These are phyloP conservation scores for Silvanus unidentatus DNA, from an alignment of 2,888 invertebrate species.

Conservation along the genomic window DNA sequence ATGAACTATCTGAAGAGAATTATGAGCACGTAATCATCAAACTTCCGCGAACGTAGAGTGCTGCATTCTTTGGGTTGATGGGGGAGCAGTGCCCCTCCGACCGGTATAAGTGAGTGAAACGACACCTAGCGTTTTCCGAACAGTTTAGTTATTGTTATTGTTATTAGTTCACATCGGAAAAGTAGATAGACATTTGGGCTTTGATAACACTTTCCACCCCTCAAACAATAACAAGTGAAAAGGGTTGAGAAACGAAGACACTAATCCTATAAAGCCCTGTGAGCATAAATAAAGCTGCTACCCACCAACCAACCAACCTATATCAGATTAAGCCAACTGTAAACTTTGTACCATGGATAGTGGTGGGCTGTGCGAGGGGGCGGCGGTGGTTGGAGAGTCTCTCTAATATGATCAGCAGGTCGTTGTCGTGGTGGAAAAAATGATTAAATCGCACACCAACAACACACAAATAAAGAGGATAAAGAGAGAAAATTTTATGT, in stretches of 20 bases:
- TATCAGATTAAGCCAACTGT: neutral
- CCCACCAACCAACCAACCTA: neutral
- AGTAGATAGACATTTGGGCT: neutral
- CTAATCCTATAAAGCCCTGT: conserved; percentile 1
- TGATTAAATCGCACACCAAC: no score
- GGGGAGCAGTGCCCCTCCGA: no score
- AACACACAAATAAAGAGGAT: no score
- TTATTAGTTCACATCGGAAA: neutral
- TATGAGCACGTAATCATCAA: no score
- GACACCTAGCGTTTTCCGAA: neutral
- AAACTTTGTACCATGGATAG: neutral
- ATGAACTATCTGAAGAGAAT: no score
- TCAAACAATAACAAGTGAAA: conserved; percentile 1
- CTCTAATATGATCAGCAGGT: no score
- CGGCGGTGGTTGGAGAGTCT: no score
- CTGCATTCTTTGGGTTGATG: no score
- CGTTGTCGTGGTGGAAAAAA: no score
- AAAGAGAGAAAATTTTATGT: no score
- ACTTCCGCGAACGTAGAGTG: no score
- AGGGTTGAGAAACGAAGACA: conserved; percentile 3
- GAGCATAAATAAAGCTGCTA: conserved; percentile 1
- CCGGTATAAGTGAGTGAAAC: no score
- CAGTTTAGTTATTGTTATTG: neutral
- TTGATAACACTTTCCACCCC: conserved; percentile 1
- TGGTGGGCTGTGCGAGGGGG: neutral